Evolutionary conservation across 2,113 vertebrate genomes (phyloP).

Genomic region (Taxidea taxus): DNA sequence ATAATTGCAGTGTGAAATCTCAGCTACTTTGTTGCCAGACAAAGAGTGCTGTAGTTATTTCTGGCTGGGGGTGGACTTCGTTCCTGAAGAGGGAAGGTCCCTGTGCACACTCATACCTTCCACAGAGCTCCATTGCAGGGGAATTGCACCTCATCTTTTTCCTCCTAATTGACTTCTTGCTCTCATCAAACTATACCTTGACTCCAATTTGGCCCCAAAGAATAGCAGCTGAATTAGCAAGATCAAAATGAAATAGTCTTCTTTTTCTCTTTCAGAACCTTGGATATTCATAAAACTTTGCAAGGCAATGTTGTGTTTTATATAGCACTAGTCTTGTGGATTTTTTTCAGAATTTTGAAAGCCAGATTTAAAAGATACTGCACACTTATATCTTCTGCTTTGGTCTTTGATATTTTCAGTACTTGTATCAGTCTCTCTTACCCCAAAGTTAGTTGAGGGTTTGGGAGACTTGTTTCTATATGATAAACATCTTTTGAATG

Average conservation of each 20-base stretch:
- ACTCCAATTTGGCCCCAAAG: not conserved
- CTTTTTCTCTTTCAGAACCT: not conserved
- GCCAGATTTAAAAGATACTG: not conserved
- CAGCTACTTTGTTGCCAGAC: not conserved
- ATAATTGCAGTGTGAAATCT: not conserved
- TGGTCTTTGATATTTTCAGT: not conserved
- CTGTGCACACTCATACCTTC: not conserved
- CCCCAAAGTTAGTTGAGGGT: not conserved
- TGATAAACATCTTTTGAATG: not conserved
- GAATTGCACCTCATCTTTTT: not conserved
- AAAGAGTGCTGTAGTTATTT: not conserved
- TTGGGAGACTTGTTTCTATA: not conserved
- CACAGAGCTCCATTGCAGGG: not conserved
- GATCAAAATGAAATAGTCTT: not conserved
- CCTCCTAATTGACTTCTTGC: not conserved
- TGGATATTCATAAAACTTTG: not conserved
- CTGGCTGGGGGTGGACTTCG: not conserved
- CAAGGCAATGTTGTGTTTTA: not conserved
- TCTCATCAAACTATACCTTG: not conserved
- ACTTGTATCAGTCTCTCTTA: not conserved
- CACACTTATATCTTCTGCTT: not conserved
- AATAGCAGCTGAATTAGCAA: not conserved
- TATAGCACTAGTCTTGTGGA: not conserved
- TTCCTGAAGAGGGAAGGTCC: not conserved
- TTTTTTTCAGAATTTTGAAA: not conserved